phyloP scores from a whole-genome alignment of 2,888 invertebrate species.

The Calliphora vomitoria region DNA sequence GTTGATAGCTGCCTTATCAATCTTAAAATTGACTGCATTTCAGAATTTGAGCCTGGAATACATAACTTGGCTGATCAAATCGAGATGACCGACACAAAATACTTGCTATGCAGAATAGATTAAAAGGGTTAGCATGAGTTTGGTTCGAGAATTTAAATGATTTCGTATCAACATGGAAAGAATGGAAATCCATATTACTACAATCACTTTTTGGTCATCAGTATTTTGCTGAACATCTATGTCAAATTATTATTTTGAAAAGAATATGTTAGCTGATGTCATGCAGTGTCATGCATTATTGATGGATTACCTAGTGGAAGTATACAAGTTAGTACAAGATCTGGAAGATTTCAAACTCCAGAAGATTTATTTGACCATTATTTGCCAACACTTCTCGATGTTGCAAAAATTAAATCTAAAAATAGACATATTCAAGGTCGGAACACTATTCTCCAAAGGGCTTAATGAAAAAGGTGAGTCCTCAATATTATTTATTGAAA shows the following conservation, averaged over 20 bases:
- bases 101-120: slow-evolving; percentile 16
- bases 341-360: too few species aligned
- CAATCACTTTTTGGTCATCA: slow-evolving; percentile 4
- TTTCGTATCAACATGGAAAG: background rate
- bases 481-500: background rate
- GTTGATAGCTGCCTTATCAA: slow-evolving; percentile 18
- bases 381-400: background rate
- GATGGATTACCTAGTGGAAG: slow-evolving; percentile 2
- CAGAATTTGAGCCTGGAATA: too few species aligned
- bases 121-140: background rate
- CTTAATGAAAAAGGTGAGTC: background rate
- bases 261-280: background rate
- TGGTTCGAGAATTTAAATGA: slow-evolving; percentile 8
- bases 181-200: background rate
- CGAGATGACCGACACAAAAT: background rate
- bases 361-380: too few species aligned
- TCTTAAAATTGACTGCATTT: too few species aligned
- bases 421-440: background rate
- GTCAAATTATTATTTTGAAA: slow-evolving; percentile 8
- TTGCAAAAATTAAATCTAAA: background rate
- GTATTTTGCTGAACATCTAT: slow-evolving; percentile 11
- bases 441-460: background rate
- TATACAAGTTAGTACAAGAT: background rate
- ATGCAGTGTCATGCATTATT: slow-evolving; percentile 15
- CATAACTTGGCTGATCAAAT: slow-evolving; percentile 24